Evolutionary conservation across 2,888 invertebrate genomes (phyloP).

Genomic region (Drosophila koepferae): DNA sequence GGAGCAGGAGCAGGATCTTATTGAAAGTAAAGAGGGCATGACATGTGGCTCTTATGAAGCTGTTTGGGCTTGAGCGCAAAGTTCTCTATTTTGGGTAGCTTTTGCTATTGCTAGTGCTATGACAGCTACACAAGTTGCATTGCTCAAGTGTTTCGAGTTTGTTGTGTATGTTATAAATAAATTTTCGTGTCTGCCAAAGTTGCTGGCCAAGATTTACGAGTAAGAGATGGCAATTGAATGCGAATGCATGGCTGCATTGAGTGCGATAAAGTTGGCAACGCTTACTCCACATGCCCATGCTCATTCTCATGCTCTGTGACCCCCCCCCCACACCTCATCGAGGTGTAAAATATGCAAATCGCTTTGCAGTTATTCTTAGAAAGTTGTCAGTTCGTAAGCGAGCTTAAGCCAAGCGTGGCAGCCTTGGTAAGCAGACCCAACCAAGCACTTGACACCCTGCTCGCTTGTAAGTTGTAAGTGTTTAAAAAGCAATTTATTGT

Average conservation of each 20-base stretch:
- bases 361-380: conserved; percentile 78
- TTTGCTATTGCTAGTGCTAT: conserved; percentile 24
- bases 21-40: conserved; percentile 11
- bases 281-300: background rate
- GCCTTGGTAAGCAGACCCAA: conserved; percentile 36
- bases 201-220: conserved; percentile 69
- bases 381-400: conserved; percentile 72
- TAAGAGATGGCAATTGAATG: conserved; percentile 41
- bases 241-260: conserved; percentile 57
- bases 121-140: conserved; percentile 57
- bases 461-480: conserved; percentile 72
- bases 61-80: background rate
- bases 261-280: conserved; percentile 68
- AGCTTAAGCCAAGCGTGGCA: conserved; percentile 60
- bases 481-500: conserved; percentile 81
- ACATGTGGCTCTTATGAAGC: conserved; percentile 14
- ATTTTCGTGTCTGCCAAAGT: conserved; percentile 76
- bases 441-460: conserved; percentile 52
- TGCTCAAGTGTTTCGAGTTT: conserved; percentile 60
- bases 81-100: conserved; percentile 11
- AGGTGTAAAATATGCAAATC: conserved; percentile 75
- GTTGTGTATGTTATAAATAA: conserved; percentile 62
- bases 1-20: no score
- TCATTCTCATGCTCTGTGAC: no score
- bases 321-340: background rate